Conservation (phyloP, 2,797 vertebrate species). For the Spinibarbus caldwelli region DNA sequence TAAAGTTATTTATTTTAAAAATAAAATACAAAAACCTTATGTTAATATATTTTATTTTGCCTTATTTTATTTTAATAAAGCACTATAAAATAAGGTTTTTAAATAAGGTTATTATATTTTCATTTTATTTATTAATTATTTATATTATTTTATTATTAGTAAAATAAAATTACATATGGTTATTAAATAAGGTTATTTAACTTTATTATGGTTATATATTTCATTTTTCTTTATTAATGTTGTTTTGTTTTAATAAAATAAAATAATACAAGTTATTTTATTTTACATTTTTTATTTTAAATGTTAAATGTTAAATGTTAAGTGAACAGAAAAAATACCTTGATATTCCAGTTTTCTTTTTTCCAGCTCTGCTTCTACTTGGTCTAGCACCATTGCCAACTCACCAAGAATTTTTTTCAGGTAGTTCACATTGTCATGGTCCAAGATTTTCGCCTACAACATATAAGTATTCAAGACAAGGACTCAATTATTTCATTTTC, state of each 20-base stretch:
- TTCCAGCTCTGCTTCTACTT: constrained; percentile 96
- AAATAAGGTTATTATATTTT: neutral
- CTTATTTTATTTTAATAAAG: neutral
- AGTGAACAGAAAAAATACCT: constrained; percentile 75
- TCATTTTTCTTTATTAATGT: too few relatives aligned
- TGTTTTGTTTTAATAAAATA: neutral
- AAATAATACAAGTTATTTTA: too few relatives aligned
- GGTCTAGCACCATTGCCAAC: constrained; percentile 96
- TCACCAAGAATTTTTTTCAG: constrained; percentile 97
- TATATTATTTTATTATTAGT: neutral
- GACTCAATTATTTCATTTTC: neutral
- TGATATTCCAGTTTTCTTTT: constrained; percentile 96
- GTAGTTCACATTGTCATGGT: constrained; percentile 97
- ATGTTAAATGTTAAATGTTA: neutral
- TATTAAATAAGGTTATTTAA: neutral
- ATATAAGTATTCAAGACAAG: constrained; percentile 21
- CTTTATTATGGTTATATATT: neutral
- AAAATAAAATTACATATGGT: neutral
- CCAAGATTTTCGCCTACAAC: constrained; percentile 93
- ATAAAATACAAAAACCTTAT: neutral
- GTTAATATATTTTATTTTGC: too few relatives aligned
- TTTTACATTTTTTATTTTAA: neutral
- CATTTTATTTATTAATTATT: neutral
- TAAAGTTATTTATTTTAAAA: neutral
- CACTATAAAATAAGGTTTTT: neutral